Evolutionary conservation across 2,797 vertebrate genomes (phyloP).

Genomic region (Sphenopsis melanotis): DNA sequence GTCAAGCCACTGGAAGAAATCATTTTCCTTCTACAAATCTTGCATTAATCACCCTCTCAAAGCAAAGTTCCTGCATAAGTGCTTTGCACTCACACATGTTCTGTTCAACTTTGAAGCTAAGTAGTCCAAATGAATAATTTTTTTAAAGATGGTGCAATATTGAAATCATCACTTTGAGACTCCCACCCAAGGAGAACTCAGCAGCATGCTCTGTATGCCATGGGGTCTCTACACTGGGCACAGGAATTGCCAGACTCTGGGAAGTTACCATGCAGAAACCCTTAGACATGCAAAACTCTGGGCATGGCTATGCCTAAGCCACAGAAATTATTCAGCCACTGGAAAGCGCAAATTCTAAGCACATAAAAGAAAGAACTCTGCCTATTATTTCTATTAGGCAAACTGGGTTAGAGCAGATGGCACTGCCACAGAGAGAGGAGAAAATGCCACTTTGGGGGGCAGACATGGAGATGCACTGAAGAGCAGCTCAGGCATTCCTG

Average conservation of each 20-base stretch:
- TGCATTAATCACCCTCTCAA: neutral
- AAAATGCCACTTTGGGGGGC: accelerated
- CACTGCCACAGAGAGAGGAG: accelerated
- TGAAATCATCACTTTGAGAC: neutral
- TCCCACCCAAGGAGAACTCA: neutral
- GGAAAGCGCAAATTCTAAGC: accelerated
- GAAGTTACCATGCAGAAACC: neutral
- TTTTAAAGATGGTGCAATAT: neutral
- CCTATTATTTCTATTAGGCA: neutral
- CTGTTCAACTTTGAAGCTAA: neutral
- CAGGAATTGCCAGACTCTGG: neutral
- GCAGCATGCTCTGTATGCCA: neutral
- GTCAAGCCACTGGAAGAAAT: neutral
- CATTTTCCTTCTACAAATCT: neutral
- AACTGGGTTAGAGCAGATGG: neutral
- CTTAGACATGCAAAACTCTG: no score
- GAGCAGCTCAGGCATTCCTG: neutral
- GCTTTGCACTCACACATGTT: accelerated
- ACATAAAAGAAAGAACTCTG: neutral
- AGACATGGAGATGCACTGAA: neutral
- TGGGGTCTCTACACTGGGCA: neutral
- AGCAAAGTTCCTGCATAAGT: neutral
- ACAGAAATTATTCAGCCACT: neutral
- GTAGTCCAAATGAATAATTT: neutral
- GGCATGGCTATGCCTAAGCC: neutral